These are phyloP conservation scores for Trichopria drosophilae DNA, from an alignment of 2,888 invertebrate genomes.

Conservation along the genomic window DNA sequence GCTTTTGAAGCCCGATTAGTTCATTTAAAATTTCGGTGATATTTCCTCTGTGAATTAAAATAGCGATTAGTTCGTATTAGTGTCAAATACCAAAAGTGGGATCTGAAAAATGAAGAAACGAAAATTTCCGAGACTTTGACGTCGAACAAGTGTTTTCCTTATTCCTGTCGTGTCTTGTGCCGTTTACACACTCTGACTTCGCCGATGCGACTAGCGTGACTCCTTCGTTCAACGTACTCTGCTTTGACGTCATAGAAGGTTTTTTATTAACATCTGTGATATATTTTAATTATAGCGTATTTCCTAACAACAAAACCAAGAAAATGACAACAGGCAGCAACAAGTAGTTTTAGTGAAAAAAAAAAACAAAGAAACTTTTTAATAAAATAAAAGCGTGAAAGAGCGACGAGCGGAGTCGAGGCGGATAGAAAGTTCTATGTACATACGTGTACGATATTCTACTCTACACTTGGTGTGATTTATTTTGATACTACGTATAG, in stretches of 20 bases:
- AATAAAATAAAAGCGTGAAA: slow-evolving; percentile 21
- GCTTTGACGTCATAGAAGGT: slow-evolving; percentile 46
- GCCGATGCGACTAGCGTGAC: slow-evolving; percentile 32
- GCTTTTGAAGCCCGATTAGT: too few species aligned
- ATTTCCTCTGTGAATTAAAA: too few species aligned
- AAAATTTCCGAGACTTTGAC: slow-evolving; percentile 35
- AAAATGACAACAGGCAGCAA: slow-evolving; percentile 33
- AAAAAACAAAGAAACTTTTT: slow-evolving; percentile 26
- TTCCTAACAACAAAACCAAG: slow-evolving; percentile 41
- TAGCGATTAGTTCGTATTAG: too few species aligned
- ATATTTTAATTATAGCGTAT: slow-evolving; percentile 55
- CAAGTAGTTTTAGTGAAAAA: slow-evolving; percentile 42
- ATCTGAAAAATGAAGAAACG: too few species aligned
- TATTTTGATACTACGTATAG: slow-evolving; percentile 57
- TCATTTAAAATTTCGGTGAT: too few species aligned
- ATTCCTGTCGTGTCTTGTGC: slow-evolving; percentile 20
- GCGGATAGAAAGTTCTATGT: slow-evolving; percentile 45
- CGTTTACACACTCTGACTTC: slow-evolving; percentile 33
- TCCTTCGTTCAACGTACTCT: slow-evolving; percentile 42
- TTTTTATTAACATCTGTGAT: slow-evolving; percentile 57
- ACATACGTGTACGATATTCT: slow-evolving; percentile 54
- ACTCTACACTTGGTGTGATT: slow-evolving; percentile 56
- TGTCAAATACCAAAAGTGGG: too few species aligned
- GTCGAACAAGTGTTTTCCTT: slow-evolving; percentile 13
- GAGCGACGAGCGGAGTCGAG: slow-evolving; percentile 27